Percentiles rank a stretch among this genome's conserved stretches.
Conservation (phyloP, 1,140 invertebrate genomes). For the Lucilia cuprina region DNA sequence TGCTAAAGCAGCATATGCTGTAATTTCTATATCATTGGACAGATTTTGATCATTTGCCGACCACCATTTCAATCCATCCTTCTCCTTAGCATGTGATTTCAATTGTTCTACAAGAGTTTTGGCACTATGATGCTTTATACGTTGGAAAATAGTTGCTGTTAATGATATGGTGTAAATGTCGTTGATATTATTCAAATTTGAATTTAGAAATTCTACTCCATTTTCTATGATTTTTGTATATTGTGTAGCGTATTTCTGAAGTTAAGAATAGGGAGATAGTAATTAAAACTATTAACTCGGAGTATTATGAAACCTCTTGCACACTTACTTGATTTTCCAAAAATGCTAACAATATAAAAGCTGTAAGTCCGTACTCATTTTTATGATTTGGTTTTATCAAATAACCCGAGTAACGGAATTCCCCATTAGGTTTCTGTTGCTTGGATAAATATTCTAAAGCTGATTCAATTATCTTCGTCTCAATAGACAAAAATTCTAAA, state of each 20-base stretch:
- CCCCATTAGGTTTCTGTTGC: constrained; percentile 77
- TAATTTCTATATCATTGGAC: constrained; percentile 79
- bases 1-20: constrained; percentile 75
- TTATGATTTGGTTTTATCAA: constrained; percentile 79
- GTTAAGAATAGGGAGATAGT: too few relatives aligned
- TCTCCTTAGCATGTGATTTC: constrained; percentile 40
- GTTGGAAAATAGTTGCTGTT: constrained; percentile 77
- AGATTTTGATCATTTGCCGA: constrained; percentile 61
- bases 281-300: too few relatives aligned
- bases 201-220: constrained; percentile 81
- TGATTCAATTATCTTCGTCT: constrained; percentile 73
- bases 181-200: constrained; percentile 72
- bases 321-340: constrained; percentile 71
- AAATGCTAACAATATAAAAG: constrained; percentile 79
- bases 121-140: constrained; percentile 70
- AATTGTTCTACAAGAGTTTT: constrained; percentile 49
- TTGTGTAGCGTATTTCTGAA: constrained; percentile 59
- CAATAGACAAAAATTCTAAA: constrained; percentile 79
- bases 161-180: constrained; percentile 82
- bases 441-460: constrained; percentile 81
- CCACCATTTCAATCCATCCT: constrained; percentile 55
- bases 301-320: too few relatives aligned
- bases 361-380: constrained; percentile 76
- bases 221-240: constrained; percentile 74
- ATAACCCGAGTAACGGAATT: constrained; percentile 79